Evolutionary conservation across 2,888 invertebrate species (phyloP), one percentile per base, ranked within the genome.

Genomic region (Tryphoninae sp.): DNA sequence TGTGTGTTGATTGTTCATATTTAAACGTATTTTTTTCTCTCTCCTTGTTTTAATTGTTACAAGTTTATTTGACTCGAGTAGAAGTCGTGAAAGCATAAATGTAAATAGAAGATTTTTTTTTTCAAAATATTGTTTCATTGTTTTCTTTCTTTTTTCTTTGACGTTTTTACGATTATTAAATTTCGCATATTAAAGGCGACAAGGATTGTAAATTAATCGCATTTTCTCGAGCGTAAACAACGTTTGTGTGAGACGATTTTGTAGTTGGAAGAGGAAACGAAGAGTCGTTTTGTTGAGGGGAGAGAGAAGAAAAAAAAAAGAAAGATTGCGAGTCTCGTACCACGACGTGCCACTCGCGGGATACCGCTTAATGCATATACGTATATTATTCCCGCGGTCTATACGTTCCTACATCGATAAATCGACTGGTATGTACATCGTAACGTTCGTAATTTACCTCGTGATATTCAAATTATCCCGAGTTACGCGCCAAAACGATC

Each of bases 311-410:
- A 6, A 33, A 33, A 42, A 64, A 72, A 40, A 8, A 58, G 62
- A 40, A 8, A 58, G 62, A 42, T 40, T 49, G 58, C 61, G 59
- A 67, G 42, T 73, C 45, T 59, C 76, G 81, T 81, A 74, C 81
- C 81, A 78, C 40, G 22, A 74, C 64, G 81, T 81, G 69, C 78
- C 78, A 81, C 69, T 81, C 81, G 16, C 68, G 42, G 19, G 55
- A 62, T 59, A 67, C 53, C 9, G 26, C 55, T 22, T 13, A 40
- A 11, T 22, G 33, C 23, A 51, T 45, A 51, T 33, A 65, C 40
- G 33, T 59, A 13, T 26, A 58, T 49, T 65, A 58, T 22, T 22
- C 26, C 13, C 16, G 33, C 26, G 33, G 33, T 33, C 6, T 19
- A 19, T 9, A 45, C 9, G 42, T 53, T 13, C 16, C 42, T 33